Base-by-base conservation (phyloP, 2,797 vertebrate genomes). In the Arnoldichthys spilopterus region DNA sequence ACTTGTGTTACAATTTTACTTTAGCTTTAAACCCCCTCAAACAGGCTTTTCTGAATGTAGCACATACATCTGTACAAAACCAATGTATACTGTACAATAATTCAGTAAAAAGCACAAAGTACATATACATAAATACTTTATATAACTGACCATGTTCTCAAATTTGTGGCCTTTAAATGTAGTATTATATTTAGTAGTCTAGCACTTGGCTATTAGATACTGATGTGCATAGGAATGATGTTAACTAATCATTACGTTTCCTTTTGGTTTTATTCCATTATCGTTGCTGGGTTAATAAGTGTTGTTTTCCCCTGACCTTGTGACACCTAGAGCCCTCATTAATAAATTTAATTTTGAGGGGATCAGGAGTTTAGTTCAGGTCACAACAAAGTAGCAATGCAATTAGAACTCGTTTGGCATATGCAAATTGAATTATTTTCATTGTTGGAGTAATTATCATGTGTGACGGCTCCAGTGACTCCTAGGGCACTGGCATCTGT, bases 361-460 rank as follows among this genome's bases (percentile, higher is more conserved):
- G 76, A 72, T 79, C 76, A 80, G 45, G 24, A 79, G 74, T 80
- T 83, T 77, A 77, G 85, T 56, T 58, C 66, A 51, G 82, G 61
- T 83, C 71, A 82, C 7, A 76, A 72, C 58, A 64, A 72, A 59
- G 45, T 71, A 67, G n/a, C 26, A 70, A 76, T 79, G 69, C 78
- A 85, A 87, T 87, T 86, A 84, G 67, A 81, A 81, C 43, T 81
- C 51, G 51, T 77, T 75, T 87, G 73, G 61, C 80, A 84, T 82
- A 79, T 85, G 80, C 83, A 82, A 84, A 76, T 74, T 73, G 49
- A 71, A 72, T 79, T 58, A 24, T 51, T 80, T 80, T 77, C 61
- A 56, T 56, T 69, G 64, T 37, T 76, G 68, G 20, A 77, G 61
- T 78, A 85, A 85, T 83, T 83, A 84, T 79, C 71, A 70, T 64